Percentiles rank a stretch among this genome's conserved stretches.
These are phyloP conservation scores for Penelope pileata DNA, from an alignment of 2,113 vertebrate species.

Conservation along the genomic window DNA sequence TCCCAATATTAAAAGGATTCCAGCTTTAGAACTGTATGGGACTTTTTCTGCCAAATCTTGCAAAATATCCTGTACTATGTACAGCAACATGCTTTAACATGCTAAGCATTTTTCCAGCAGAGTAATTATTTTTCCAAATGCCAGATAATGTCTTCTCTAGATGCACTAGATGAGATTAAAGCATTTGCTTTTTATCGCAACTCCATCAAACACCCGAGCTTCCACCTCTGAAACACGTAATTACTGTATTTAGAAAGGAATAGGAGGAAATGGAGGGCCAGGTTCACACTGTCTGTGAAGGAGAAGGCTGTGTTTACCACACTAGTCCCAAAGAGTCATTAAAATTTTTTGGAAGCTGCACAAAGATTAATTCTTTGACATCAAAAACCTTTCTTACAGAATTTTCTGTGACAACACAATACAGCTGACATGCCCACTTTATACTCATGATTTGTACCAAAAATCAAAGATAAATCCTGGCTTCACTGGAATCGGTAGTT, in stretches of 20 bases:
- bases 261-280: neutral
- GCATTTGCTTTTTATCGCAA: neutral
- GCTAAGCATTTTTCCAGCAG: neutral
- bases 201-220: neutral
- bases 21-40: neutral
- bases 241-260: neutral
- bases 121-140: neutral
- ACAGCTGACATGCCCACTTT: neutral
- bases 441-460: neutral
- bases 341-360: neutral
- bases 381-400: neutral
- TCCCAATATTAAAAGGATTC: neutral
- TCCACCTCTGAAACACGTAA: neutral
- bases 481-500: neutral
- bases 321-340: neutral
- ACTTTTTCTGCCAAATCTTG: neutral
- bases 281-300: neutral
- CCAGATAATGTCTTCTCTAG: neutral
- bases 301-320: neutral
- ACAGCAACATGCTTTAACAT: neutral
- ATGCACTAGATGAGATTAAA: neutral
- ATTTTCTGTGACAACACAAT: neutral
- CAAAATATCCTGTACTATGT: neutral
- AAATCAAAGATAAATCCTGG: conserved; percentile 2
- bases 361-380: neutral